These are phyloP conservation scores for Enoplolaimus lenunculus DNA, from an alignment of 2,888 invertebrate genomes.

Conservation along the genomic window DNA sequence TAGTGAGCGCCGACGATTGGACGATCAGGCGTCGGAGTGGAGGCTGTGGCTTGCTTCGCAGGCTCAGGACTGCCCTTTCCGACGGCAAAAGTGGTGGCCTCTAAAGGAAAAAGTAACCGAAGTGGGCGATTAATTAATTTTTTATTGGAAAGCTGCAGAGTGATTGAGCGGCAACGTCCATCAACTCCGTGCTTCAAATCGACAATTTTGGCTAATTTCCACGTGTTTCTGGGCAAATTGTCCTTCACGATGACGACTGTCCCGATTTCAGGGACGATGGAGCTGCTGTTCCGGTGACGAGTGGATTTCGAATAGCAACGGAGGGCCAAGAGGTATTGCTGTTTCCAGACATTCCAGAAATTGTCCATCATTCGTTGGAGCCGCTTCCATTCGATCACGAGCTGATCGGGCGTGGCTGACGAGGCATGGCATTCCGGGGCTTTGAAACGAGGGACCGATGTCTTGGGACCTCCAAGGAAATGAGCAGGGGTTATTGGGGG, in stretches of 20 bases:
- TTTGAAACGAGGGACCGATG: neutral
- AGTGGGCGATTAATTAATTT: neutral
- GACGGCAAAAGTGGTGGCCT: neutral
- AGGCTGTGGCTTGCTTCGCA: too few species aligned
- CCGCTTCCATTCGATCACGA: neutral
- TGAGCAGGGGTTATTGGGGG: neutral
- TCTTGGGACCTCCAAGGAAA: neutral
- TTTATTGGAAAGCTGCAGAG: neutral
- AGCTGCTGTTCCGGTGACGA: neutral
- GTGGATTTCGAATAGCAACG: neutral
- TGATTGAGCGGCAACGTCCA: neutral
- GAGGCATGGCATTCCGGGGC: neutral
- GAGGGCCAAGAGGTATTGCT: conserved; percentile 1
- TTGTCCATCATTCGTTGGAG: neutral
- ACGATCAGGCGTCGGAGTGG: too few species aligned
- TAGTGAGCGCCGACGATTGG: too few species aligned
- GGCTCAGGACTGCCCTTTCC: too few species aligned
- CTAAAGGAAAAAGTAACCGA: conserved; percentile 1
- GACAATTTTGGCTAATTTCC: conserved; percentile 6
- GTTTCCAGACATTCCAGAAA: conserved; percentile 13
- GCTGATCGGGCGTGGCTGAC: neutral
- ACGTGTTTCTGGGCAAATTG: neutral
- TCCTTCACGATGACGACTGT: conserved; percentile 3
- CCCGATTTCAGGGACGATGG: neutral
- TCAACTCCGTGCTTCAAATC: neutral